phyloP scores from a whole-genome alignment of 2,888 invertebrate species.

The Himalopsyche japonica region DNA sequence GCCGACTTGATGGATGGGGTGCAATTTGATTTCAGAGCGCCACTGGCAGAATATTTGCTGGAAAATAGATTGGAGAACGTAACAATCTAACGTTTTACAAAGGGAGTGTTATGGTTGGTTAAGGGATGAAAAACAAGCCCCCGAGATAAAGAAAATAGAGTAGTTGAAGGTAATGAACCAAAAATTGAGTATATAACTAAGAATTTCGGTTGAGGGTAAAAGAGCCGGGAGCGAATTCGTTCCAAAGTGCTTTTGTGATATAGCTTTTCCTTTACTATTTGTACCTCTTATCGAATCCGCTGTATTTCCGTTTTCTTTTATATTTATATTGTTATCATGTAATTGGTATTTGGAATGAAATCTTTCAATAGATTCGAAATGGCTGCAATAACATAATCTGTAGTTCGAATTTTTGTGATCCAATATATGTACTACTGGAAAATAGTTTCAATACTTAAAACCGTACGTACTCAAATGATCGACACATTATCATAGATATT shows the following conservation, averaged over 20 bases:
- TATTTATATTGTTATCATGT: background rate
- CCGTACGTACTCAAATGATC: too few relatives aligned
- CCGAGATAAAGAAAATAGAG: background rate
- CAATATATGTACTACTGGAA: too few relatives aligned
- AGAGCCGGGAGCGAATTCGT: background rate
- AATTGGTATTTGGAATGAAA: background rate
- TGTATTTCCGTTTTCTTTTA: background rate
- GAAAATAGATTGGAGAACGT: background rate
- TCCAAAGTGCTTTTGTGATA: background rate
- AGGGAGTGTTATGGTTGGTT: background rate
- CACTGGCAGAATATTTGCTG: background rate
- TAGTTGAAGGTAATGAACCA: conserved; percentile 1
- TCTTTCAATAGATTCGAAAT: background rate
- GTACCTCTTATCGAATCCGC: background rate
- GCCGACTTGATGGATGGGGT: background rate
- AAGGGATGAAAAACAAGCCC: background rate
- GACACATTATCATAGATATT: too few relatives aligned
- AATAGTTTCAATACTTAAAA: too few relatives aligned
- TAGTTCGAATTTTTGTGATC: too few relatives aligned
- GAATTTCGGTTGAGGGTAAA: background rate
- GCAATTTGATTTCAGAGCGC: background rate
- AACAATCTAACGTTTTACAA: background rate
- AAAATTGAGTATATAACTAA: background rate
- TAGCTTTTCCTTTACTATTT: background rate
- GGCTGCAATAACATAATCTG: background rate